Percentiles rank a stretch among this genome's conserved stretches.
Conservation (phyloP, 2,113 vertebrate genomes). For the Taurulus bubalis region DNA sequence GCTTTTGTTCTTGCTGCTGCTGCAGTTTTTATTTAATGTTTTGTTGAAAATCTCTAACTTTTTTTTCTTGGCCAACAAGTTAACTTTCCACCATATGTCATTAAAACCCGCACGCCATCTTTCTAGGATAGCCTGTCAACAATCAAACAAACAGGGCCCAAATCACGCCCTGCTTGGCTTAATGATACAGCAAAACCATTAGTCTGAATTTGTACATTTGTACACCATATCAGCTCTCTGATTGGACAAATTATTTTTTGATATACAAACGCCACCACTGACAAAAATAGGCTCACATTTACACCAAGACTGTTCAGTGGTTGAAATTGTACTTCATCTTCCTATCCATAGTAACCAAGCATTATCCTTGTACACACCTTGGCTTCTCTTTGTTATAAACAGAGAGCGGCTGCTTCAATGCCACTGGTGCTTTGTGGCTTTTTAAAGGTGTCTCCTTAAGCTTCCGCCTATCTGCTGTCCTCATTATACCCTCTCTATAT, state of each 20-base stretch:
- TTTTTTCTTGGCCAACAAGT: background rate
- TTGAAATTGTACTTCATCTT: background rate
- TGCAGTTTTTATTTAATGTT: background rate
- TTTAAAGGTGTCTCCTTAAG: conserved; percentile 45
- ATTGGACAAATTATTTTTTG: conserved; percentile 6
- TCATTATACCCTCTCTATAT: conserved; percentile 70
- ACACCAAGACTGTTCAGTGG: background rate
- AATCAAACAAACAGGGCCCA: background rate
- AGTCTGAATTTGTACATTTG: background rate
- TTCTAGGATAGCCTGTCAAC: background rate
- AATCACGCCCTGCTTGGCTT: background rate
- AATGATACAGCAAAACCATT: background rate
- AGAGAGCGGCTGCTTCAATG: conserved; percentile 5
- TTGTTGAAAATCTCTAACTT: background rate
- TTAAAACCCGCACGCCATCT: background rate
- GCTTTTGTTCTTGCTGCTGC: background rate
- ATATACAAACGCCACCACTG: background rate
- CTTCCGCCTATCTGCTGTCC: conserved; percentile 45
- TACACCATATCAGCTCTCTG: background rate
- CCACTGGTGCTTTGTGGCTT: conserved; percentile 44
- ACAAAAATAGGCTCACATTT: conserved; percentile 7
- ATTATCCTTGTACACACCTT: conserved; percentile 21
- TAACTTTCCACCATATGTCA: background rate
- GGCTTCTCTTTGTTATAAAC: conserved; percentile 29
- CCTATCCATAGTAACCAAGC: conserved; percentile 1